These are phyloP conservation scores for Athene cunicularia DNA, from an alignment of 2,113 vertebrate species.

Conservation along the genomic window DNA sequence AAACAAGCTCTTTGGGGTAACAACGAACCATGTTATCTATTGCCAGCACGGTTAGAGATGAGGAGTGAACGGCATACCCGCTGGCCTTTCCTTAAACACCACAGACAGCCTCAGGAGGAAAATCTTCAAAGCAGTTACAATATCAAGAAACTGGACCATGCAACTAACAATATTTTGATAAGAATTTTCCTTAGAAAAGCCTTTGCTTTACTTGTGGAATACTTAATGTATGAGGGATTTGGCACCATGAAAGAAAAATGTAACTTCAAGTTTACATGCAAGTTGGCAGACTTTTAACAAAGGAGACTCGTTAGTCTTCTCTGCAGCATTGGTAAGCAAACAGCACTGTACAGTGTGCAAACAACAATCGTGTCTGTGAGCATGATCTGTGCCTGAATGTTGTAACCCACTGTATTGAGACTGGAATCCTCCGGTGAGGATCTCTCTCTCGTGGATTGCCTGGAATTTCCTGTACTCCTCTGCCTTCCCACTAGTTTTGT, in stretches of 20 bases:
- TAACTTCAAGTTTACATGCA: neutral
- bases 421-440: accelerated
- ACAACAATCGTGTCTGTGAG: accelerated
- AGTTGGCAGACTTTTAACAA: neutral
- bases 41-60: neutral
- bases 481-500: neutral
- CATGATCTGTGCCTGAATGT: accelerated
- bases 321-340: accelerated
- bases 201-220: neutral
- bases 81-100: no score
- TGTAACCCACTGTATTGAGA: no score
- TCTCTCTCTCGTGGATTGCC: neutral
- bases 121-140: neutral
- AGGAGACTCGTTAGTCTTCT: neutral
- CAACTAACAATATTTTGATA: no score
- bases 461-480: neutral
- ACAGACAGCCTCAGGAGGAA: neutral
- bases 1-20: neutral
- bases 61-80: accelerated
- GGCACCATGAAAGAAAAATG: neutral
- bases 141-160: accelerated
- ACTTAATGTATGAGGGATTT: neutral
- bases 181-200: neutral
- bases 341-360: accelerated
- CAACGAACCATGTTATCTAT: neutral